Percentiles rank a stretch among this genome's conserved stretches.
phyloP scores from a whole-genome alignment of 2,113 vertebrate genomes.

The Melanerpes formicivorus region DNA sequence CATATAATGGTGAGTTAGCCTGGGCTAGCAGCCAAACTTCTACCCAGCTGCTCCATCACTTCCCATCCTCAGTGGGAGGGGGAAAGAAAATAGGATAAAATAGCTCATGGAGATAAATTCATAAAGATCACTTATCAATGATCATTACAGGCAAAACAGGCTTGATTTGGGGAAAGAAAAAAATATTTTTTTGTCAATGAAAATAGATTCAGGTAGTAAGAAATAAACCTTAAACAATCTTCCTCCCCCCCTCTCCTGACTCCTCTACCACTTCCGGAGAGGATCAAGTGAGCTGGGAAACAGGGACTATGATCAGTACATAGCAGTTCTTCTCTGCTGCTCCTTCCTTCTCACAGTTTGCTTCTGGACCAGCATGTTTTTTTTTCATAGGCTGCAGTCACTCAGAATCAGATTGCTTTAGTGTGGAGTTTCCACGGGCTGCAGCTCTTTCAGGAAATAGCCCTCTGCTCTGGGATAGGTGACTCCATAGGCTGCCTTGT shows the following conservation, averaged over 20 bases:
- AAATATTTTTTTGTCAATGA: not conserved
- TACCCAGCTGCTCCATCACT: not conserved
- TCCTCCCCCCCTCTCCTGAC: accelerated
- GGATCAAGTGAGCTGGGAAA: not conserved
- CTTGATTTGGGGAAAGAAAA: not conserved
- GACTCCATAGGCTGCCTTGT: not conserved
- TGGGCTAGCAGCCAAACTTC: not conserved
- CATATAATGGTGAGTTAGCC: not conserved
- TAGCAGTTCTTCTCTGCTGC: not conserved
- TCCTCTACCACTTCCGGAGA: not conserved
- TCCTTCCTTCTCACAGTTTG: not conserved
- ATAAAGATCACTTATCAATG: not conserved
- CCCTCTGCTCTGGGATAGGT: not conserved
- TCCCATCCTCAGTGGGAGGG: not conserved
- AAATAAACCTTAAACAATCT: not conserved
- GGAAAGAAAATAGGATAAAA: not conserved
- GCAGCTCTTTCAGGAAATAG: not conserved
- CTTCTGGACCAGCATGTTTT: no score
- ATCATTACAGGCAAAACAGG: not conserved
- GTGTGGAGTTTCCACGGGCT: not conserved
- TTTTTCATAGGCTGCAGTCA: accelerated
- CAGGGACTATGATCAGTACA: not conserved
- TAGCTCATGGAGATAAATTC: not conserved
- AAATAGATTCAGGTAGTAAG: not conserved
- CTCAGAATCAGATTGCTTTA: not conserved